Conservation (phyloP, 2,888 invertebrate genomes). For the Thera britannica region DNA sequence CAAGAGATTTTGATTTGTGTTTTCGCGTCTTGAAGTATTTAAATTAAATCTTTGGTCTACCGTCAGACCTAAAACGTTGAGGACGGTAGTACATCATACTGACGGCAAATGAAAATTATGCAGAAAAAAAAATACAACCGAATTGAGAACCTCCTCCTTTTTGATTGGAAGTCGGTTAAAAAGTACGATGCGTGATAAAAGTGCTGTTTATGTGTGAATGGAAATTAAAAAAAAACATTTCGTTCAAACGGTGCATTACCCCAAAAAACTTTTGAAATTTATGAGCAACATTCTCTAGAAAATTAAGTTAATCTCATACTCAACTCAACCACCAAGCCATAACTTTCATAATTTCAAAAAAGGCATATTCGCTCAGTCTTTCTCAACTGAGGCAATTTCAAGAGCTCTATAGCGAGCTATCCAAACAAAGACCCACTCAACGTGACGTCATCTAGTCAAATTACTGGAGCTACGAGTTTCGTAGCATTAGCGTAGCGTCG, state of each 20-base stretch:
- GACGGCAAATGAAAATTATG: no score
- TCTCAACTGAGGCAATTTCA: slow-evolving; percentile 14
- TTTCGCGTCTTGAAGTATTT: neutral
- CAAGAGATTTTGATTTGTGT: slow-evolving; percentile 9
- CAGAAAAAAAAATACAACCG: no score
- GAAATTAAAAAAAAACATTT: no score
- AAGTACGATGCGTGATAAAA: no score
- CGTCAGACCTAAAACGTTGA: no score
- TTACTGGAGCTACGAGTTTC: slow-evolving; percentile 29
- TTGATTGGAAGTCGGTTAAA: no score
- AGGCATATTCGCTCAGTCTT: slow-evolving; percentile 5
- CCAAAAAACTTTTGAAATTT: no score
- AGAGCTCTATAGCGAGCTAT: slow-evolving; percentile 20
- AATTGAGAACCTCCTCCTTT: no score
- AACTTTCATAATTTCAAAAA: slow-evolving; percentile 10
- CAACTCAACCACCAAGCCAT: neutral
- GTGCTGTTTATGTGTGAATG: no score
- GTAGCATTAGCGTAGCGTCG: slow-evolving; percentile 20
- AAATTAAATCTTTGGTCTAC: neutral
- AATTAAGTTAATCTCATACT: neutral
- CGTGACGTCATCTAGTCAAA: slow-evolving; percentile 27
- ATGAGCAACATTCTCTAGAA: neutral
- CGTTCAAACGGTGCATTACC: no score
- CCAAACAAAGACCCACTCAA: slow-evolving; percentile 20
- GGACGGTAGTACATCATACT: no score